Base-by-base conservation (phyloP, 1,140 invertebrate genomes). In the Listronotus bonariensis region DNA sequence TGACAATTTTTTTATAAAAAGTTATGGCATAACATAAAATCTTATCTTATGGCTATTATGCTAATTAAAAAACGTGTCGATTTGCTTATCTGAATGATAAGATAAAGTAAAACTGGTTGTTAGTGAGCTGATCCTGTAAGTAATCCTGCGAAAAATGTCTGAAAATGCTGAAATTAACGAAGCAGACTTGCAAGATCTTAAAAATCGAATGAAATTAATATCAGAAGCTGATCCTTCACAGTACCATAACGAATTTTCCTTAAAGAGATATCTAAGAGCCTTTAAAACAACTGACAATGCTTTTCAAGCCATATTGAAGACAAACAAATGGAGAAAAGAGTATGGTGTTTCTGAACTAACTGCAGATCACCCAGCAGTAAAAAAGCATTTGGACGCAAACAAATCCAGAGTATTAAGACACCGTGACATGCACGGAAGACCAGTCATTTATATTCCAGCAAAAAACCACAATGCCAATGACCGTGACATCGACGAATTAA, bases 291-390 rank as follows among this genome's bases (percentile, higher is more conserved):
- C 85, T 56, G 88, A 91, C 77, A 83, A 81, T 69, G 85, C 89
- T 55, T 90, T 89, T 77, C 86, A 89, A 87, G 87, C 86, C 54
- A 84, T 91, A 68, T 74, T 90, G 42, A 90, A 90, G 82, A 90
- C 88, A 48, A 90, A 91, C 76, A 90, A 90, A 78, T 90, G 89
- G 89, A 82, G 88, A 65, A 81, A 81, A 43, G 86, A 89, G 66
- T 90, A 89, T 82, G 86, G 85, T 60, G 87, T 90, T 9, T 77
- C 79, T 18, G 72, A 78, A 3, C 74, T 89, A 41, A 80, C 76
- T 41, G 76, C 80, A 60, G 82, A 88, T 15, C 82, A 85, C 69
- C 83, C 85, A 65, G 77, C 85, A 36, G 82, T 89, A 65, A 83
- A 85, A 65, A 83, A 83, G 49, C 83, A 89, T 74, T 76, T 84